phyloP scores from a whole-genome alignment of 2,797 vertebrate genomes.

The Pseudotriccus pelzelni region DNA sequence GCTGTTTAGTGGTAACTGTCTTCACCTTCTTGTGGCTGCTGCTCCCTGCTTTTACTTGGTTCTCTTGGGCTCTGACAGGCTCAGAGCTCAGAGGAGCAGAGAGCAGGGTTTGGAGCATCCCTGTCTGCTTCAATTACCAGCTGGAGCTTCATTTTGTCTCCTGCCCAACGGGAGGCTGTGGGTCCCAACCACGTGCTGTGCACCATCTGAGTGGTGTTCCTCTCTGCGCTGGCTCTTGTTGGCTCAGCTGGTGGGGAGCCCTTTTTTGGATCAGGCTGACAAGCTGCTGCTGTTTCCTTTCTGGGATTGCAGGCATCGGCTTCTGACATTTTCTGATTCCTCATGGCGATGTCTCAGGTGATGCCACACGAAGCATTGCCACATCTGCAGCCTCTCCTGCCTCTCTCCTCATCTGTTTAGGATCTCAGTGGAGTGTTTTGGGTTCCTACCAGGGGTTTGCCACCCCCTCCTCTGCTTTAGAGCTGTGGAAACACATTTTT shows the following conservation, averaged over 20 bases:
- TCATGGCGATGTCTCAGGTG: neutral
- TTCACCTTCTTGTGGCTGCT: neutral
- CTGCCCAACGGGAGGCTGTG: neutral
- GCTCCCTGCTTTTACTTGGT: neutral
- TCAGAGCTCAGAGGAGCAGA: neutral
- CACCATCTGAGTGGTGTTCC: neutral
- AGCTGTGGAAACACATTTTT: neutral
- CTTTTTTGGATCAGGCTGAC: neutral
- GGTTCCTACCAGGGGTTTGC: neutral
- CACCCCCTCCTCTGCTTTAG: neutral
- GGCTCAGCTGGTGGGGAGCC: neutral
- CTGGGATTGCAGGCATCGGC: neutral
- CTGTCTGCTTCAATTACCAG: neutral
- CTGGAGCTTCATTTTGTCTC: neutral
- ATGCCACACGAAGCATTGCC: neutral
- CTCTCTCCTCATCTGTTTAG: neutral
- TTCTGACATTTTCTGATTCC: neutral
- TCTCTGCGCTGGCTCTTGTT: neutral
- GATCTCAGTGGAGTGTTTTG: neutral
- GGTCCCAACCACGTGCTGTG: neutral
- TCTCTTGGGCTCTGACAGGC: neutral
- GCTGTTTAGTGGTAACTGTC: neutral
- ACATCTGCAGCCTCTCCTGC: neutral
- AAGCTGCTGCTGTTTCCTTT: neutral
- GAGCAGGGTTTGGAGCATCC: neutral